A percentile compares a stretch with the other conserved stretches of the same genome.
These are phyloP conservation scores for Lampropteryx suffumata DNA, from an alignment of 2,888 invertebrate genomes.

Conservation along the genomic window DNA sequence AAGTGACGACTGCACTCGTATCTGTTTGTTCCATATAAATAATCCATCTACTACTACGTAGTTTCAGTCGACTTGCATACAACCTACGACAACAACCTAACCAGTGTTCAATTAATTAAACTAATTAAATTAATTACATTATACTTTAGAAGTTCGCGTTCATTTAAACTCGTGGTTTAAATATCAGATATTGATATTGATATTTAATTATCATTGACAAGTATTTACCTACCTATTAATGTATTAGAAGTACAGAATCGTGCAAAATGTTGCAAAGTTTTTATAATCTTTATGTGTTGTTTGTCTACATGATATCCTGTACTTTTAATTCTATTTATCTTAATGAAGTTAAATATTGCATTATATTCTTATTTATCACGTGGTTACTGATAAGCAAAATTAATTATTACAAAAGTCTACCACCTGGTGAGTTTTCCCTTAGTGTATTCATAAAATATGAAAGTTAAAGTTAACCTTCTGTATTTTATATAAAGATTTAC, in stretches of 20 bases:
- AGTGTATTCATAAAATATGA: too few relatives aligned
- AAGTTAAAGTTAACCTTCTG: too few relatives aligned
- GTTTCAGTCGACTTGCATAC: constrained; percentile 17
- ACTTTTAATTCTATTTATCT: constrained; percentile 4
- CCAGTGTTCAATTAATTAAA: neutral
- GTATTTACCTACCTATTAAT: too few relatives aligned
- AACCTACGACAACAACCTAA: constrained; percentile 22
- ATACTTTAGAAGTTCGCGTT: too few relatives aligned
- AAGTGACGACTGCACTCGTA: constrained; percentile 16
- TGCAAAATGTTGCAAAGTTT: constrained; percentile 10
- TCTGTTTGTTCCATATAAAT: constrained; percentile 27
- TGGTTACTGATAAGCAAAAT: constrained; percentile 28
- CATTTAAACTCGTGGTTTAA: constrained; percentile 1
- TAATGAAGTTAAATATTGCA: constrained; percentile 10
- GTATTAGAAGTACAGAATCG: neutral
- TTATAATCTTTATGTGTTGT: constrained; percentile 3
- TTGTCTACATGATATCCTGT: constrained; percentile 1
- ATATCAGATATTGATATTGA: too few relatives aligned
- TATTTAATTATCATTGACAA: neutral
- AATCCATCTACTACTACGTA: constrained; percentile 14
- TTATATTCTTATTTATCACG: constrained; percentile 10
- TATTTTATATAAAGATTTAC: too few relatives aligned
- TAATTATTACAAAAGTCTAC: constrained; percentile 34
- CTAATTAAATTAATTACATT: too few relatives aligned
- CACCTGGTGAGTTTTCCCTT: constrained; percentile 39